phyloP scores from a whole-genome alignment of 2,888 invertebrate genomes.

The Sipha maydis region DNA sequence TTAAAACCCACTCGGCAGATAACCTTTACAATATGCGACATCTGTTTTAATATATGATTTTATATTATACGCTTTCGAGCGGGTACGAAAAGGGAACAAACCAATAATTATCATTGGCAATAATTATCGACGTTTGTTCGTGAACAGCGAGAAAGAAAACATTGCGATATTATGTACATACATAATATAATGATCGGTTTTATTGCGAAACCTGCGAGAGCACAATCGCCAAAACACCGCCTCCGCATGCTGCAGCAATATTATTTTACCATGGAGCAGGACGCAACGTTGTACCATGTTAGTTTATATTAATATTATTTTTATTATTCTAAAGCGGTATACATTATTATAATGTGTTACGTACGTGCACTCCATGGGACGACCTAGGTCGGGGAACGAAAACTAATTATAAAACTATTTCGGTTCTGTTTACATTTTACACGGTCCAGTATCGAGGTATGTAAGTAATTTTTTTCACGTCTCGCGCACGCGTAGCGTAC shows the following conservation, averaged over 20 bases:
- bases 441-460: slow-evolving; percentile 18
- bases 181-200: slow-evolving; percentile 4
- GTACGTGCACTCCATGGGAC: neutral
- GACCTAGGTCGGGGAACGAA: slow-evolving; percentile 40
- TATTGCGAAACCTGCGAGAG: neutral
- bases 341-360: neutral
- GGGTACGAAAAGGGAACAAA: neutral
- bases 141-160: neutral
- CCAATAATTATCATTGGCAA: neutral
- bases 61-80: no score
- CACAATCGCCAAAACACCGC: neutral
- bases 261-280: neutral
- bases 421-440: slow-evolving; percentile 43
- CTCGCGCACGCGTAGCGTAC: neutral
- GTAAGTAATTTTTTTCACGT: slow-evolving; percentile 18
- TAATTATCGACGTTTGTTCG: neutral
- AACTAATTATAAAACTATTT: slow-evolving; percentile 56
- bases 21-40: no score
- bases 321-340: neutral
- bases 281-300: neutral
- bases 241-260: neutral
- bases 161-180: neutral
- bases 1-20: no score
- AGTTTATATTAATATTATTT: slow-evolving; percentile 8
- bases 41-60: no score